Percentiles rank a stretch among this genome's conserved stretches.
phyloP scores from a whole-genome alignment of 1,140 invertebrate species.

The Sinella curviseta region DNA sequence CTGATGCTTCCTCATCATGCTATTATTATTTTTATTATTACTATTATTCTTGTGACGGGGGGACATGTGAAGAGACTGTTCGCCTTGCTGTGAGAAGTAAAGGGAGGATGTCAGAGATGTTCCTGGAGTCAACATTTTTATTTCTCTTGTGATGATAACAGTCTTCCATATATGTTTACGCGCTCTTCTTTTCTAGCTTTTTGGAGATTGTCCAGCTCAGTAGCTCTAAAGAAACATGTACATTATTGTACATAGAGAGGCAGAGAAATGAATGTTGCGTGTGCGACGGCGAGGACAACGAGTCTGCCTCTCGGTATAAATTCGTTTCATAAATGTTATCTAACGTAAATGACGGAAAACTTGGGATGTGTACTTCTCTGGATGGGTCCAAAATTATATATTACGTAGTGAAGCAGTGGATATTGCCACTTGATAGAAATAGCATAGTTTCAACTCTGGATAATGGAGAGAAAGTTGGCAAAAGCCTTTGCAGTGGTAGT shows the following conservation, averaged over 20 bases:
- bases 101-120: not conserved
- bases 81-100: not conserved
- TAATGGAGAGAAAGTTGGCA: not conserved
- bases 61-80: too few species aligned
- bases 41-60: not conserved
- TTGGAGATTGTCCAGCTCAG: constrained; percentile 2
- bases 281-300: not conserved
- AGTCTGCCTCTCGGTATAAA: too few species aligned
- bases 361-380: too few species aligned
- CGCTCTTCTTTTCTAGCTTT: not conserved
- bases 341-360: too few species aligned
- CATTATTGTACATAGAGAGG: not conserved
- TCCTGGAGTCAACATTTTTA: constrained; percentile 18
- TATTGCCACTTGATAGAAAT: not conserved
- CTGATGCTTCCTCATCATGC: not conserved
- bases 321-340: too few species aligned
- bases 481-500: not conserved
- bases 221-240: not conserved
- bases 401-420: not conserved
- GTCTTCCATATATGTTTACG: not conserved
- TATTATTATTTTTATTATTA: not conserved
- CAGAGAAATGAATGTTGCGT: not conserved
- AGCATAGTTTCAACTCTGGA: not conserved
- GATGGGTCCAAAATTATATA: too few species aligned
- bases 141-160: not conserved